Evolutionary conservation across 2,113 vertebrate genomes (phyloP).

Genomic region (Furnarius figulus): DNA sequence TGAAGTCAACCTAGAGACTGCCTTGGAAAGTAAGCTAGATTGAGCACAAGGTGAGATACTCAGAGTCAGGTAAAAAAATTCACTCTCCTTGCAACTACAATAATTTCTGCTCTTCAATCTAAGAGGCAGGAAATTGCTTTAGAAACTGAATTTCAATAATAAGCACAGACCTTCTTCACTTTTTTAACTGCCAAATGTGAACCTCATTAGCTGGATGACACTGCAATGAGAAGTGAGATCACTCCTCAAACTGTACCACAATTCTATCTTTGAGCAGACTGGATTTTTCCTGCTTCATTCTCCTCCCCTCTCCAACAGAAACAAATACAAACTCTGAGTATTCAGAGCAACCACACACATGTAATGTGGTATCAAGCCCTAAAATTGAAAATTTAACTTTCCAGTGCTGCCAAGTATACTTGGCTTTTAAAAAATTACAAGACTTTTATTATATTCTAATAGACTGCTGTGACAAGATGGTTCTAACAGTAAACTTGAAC

Average conservation of each 20-base stretch:
- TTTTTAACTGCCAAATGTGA: neutral
- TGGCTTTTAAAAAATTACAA: neutral
- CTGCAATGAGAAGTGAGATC: neutral
- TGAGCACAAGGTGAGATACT: neutral
- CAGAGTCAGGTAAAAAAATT: neutral
- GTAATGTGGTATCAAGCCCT: neutral
- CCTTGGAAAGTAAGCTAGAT: neutral
- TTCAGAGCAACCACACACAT: neutral
- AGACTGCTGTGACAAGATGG: neutral
- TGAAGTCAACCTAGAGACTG: neutral
- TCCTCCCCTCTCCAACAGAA: neutral
- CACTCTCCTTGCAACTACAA: neutral
- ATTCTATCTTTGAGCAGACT: neutral
- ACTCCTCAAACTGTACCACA: neutral
- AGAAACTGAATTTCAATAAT: neutral
- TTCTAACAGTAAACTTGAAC: neutral
- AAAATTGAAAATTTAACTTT: neutral
- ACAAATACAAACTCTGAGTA: neutral
- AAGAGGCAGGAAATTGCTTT: neutral
- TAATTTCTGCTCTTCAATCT: neutral
- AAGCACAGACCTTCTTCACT: neutral
- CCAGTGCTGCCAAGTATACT: neutral
- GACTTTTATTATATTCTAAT: neutral
- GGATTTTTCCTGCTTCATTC: neutral
- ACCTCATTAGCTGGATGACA: neutral